phyloP scores from a whole-genome alignment of 2,797 vertebrate species.

The Poeciliopsis paucimaculata region DNA sequence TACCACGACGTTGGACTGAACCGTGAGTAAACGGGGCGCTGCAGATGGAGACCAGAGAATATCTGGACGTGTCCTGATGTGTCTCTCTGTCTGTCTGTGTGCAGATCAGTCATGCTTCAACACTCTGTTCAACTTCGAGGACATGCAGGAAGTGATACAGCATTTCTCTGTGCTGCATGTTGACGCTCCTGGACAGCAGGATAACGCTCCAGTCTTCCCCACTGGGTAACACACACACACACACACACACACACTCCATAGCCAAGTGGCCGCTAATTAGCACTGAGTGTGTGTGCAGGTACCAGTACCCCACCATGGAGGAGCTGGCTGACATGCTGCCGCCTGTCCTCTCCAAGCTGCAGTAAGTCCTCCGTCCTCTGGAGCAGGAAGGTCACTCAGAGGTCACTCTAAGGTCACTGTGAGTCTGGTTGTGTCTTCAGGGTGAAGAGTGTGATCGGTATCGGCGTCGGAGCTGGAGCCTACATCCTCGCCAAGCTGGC shows the following conservation, averaged over 20 bases:
- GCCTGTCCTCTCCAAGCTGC: slow-evolving; percentile 87
- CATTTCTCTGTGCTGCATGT: slow-evolving; percentile 94
- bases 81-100: slow-evolving; percentile 6
- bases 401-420: neutral
- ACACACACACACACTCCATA: slow-evolving; percentile 17
- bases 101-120: slow-evolving; percentile 98
- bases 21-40: slow-evolving; percentile 82
- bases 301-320: slow-evolving; percentile 93
- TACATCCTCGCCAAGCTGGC: slow-evolving; percentile 91
- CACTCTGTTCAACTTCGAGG: slow-evolving; percentile 95
- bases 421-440: slow-evolving; percentile 34
- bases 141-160: slow-evolving; percentile 96
- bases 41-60: neutral
- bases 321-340: slow-evolving; percentile 93
- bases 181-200: slow-evolving; percentile 94
- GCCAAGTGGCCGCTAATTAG: too few relatives aligned
- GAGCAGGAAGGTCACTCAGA: neutral
- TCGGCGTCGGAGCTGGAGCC: slow-evolving; percentile 94
- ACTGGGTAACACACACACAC: slow-evolving; percentile 35
- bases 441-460: slow-evolving; percentile 87
- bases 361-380: slow-evolving; percentile 73
- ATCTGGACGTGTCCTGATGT: neutral
- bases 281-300: slow-evolving; percentile 73
- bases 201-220: slow-evolving; percentile 90
- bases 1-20: slow-evolving; percentile 97